Base-by-base conservation (phyloP, 2,797 vertebrate genomes). In the Apogon talboti region DNA sequence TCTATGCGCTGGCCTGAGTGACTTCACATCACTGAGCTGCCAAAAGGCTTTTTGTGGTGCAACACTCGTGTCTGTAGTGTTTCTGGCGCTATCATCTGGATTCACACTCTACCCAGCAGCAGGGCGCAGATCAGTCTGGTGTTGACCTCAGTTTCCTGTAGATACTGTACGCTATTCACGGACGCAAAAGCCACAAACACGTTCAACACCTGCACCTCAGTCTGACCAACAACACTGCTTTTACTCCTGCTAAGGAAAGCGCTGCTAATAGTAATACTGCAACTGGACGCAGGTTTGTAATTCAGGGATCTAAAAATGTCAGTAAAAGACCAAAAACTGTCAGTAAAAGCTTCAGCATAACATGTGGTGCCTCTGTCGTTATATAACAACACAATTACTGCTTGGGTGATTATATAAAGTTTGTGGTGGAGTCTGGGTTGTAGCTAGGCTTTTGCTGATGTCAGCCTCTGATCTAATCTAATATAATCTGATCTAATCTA, bases 11-110 rank as follows among this genome's bases (percentile, higher is more conserved):
- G 41, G 10, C 28, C 33, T 1, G 19, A 55, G 60, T 91, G 90
- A 92, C 84, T 84, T 89, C 83, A 92, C 28, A 7, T 62, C 44
- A 61, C 53, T n/a, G 50, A 45, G 7, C 55, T 48, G 46, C 77
- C 60, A 72, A 15, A 24, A 19, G 51, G 30, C 35, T 15, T 60
- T 61, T 83, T 83, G 77, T 82, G 52, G 65, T 18, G 50, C n/a
- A 9, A 43, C 11, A n/a, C n/a, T 18, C 3, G 9, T 28, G 6
- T 28, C 16, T 24, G 16, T 6, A 19, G 44, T 15, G 24, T 60
- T 63, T 65, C 18, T 63, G 4, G 14, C 54, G 58, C 24, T 15
- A 48, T 1, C 2, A 6, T 16, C 24, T 46, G 16, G 12, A 19
- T 60, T 78, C 56, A 45, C 76, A 59, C 60, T 33, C 18, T 40